Percentiles rank a stretch among this genome's conserved stretches.
phyloP scores from a whole-genome alignment of 2,888 invertebrate species.

The Sialis fuliginosa region DNA sequence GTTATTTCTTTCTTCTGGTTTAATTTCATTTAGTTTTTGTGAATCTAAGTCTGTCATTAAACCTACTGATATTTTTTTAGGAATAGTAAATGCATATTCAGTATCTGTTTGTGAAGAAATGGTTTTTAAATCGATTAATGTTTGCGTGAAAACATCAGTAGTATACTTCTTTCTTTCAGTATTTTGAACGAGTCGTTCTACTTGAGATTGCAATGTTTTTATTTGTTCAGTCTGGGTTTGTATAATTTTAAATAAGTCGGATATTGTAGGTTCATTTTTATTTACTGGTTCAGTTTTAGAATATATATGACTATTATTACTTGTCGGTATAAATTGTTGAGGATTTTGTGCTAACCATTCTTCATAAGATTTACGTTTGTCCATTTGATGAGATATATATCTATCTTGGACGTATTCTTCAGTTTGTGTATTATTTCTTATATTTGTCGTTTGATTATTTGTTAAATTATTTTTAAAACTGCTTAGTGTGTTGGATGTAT shows the following conservation, averaged over 20 bases:
- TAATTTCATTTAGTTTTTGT: background rate
- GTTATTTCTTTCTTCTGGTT: background rate
- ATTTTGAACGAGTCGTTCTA: slow-evolving; percentile 32
- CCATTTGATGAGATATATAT: too few species aligned
- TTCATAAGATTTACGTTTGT: too few species aligned
- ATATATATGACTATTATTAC: too few species aligned
- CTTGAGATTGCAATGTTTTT: slow-evolving; percentile 41
- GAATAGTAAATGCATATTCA: slow-evolving; percentile 10
- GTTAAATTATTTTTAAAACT: too few species aligned
- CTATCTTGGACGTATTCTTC: too few species aligned
- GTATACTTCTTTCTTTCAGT: slow-evolving; percentile 4
- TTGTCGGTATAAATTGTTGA: too few species aligned
- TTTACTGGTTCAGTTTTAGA: background rate
- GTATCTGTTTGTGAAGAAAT: too few species aligned
- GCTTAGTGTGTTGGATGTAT: too few species aligned
- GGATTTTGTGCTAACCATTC: too few species aligned
- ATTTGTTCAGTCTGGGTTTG: slow-evolving; percentile 49
- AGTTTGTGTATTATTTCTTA: too few species aligned
- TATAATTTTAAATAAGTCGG: slow-evolving; percentile 43
- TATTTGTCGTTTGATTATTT: too few species aligned
- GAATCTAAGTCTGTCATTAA: slow-evolving; percentile 53
- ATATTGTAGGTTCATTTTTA: slow-evolving; percentile 34
- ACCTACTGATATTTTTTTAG: slow-evolving; percentile 43
- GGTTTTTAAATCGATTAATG: too few species aligned
- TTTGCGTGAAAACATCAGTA: background rate